These are phyloP conservation scores for Gallinago nigripennis DNA, from an alignment of 2,797 vertebrate species.

Conservation along the genomic window DNA sequence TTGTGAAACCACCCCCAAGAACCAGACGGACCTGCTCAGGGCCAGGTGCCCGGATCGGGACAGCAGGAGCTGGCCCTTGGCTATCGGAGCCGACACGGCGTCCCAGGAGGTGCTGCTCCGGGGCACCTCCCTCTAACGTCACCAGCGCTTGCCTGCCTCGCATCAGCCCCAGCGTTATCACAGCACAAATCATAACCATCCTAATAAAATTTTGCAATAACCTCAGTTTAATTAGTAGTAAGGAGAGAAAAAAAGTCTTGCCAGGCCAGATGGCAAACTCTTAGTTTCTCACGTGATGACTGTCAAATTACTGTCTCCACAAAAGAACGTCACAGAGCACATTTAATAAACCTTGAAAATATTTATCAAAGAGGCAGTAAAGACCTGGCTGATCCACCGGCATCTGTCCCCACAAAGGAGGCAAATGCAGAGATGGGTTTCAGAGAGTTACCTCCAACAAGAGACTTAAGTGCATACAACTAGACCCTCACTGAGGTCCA, in stretches of 20 bases:
- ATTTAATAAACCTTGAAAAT: constrained; percentile 9
- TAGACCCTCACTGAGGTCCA: not conserved
- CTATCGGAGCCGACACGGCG: not conserved
- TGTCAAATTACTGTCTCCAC: constrained; percentile 1
- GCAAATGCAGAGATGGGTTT: not conserved
- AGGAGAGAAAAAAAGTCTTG: not conserved
- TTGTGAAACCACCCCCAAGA: constrained; percentile 26
- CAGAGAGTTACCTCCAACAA: not conserved
- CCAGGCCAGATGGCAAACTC: constrained; percentile 9
- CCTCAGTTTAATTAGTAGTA: constrained; percentile 44
- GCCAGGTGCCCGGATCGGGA: not conserved
- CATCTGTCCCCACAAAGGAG: not conserved
- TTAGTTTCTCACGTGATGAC: not conserved
- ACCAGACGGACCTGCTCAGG: constrained; percentile 4
- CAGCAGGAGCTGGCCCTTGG: not conserved
- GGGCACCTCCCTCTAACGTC: not conserved
- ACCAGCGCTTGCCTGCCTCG: not conserved
- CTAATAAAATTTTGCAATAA: constrained; percentile 44
- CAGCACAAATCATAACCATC: constrained; percentile 21
- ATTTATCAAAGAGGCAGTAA: not conserved
- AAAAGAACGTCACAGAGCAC: not conserved
- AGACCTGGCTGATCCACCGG: not conserved
- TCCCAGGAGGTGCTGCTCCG: not conserved
- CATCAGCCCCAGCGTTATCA: not conserved
- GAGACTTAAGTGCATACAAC: not conserved